Evolutionary conservation across 2,797 vertebrate species (phyloP).

Genomic region (Australoheros facetus): DNA sequence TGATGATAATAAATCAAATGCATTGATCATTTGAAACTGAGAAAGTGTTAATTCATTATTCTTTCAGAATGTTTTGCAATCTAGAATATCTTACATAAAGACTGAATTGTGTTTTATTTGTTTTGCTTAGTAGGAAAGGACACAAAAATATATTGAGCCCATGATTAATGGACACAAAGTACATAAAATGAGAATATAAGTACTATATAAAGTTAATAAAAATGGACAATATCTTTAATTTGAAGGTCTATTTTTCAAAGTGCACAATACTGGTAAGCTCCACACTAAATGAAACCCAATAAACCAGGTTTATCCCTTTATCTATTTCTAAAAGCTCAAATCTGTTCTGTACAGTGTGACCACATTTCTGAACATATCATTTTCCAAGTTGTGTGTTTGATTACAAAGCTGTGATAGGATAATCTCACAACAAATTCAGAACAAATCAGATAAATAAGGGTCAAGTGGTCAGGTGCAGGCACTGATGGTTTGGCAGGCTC

Average conservation of each 20-base stretch:
- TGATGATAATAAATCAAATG: not conserved
- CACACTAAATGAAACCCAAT: not conserved
- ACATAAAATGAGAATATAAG: not conserved
- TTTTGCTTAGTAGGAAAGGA: not conserved
- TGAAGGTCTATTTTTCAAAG: not conserved
- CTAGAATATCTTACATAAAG: no score
- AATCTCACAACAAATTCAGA: conserved; percentile 11
- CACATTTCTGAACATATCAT: not conserved
- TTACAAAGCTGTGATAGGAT: conserved; percentile 20
- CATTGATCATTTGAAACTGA: conserved; percentile 21
- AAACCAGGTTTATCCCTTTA: not conserved
- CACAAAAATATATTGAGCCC: not conserved
- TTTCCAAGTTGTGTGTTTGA: conserved; percentile 16
- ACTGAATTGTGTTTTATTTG: not conserved
- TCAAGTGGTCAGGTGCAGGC: conserved; percentile 38
- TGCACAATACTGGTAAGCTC: not conserved
- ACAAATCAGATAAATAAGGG: conserved; percentile 26
- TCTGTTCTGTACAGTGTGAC: not conserved
- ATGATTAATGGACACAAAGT: not conserved
- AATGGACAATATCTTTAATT: not conserved
- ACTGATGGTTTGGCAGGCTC: conserved; percentile 19
- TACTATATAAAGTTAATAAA: not conserved
- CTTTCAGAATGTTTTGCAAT: no score
- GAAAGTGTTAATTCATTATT: not conserved
- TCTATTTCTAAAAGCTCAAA: not conserved